These are phyloP conservation scores for Lymantria monacha DNA, from an alignment of 2,888 invertebrate genomes.

Conservation along the genomic window DNA sequence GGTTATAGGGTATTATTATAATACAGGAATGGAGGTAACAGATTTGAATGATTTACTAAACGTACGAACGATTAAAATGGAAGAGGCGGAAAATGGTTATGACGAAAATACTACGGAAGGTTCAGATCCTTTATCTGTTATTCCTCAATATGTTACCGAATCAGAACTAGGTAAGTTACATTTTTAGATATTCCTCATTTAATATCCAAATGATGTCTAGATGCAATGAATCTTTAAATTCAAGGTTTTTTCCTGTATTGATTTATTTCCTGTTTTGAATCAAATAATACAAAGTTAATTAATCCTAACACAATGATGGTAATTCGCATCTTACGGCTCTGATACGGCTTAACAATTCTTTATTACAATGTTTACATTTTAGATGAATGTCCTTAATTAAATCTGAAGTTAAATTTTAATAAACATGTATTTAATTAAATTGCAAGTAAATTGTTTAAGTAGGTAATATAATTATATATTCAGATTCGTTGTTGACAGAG, in stretches of 20 bases:
- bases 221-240: not conserved
- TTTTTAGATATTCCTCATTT: not conserved
- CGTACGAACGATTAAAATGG: constrained; percentile 72
- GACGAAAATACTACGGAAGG: constrained; percentile 53
- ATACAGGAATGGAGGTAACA: constrained; percentile 61
- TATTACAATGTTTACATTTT: too few species aligned
- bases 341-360: too few species aligned
- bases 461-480: too few species aligned
- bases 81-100: constrained; percentile 56
- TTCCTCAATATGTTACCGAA: constrained; percentile 75
- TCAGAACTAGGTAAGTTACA: constrained; percentile 66
- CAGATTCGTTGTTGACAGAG: too few species aligned
- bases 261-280: not conserved
- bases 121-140: constrained; percentile 60
- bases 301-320: too few species aligned
- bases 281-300: not conserved
- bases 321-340: too few species aligned
- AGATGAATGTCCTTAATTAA: too few species aligned
- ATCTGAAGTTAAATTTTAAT: too few species aligned
- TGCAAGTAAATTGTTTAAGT: too few species aligned
- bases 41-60: constrained; percentile 70
- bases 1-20: not conserved
- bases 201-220: not conserved
- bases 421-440: too few species aligned
- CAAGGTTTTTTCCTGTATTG: constrained; percentile 1